These are phyloP conservation scores for Alviniconcha strummeri DNA, from an alignment of 2,888 invertebrate genomes.

Conservation along the genomic window DNA sequence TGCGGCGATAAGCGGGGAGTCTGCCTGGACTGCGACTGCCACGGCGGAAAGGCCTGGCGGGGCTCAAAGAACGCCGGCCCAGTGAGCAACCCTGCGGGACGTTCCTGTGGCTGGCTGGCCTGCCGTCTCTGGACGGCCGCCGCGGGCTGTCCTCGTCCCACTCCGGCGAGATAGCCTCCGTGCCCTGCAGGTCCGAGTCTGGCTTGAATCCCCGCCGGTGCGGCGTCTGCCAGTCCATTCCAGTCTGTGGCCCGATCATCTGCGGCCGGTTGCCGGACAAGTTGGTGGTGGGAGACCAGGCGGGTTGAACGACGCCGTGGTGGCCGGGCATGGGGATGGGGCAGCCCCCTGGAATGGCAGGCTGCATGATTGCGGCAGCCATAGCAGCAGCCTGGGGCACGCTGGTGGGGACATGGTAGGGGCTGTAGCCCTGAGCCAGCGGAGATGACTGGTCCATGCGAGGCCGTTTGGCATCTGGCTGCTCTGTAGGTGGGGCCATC, in stretches of 20 bases:
- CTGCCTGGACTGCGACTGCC: background rate
- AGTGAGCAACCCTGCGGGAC: background rate
- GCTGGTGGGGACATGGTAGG: slow-evolving; percentile 14
- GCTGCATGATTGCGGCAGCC: background rate
- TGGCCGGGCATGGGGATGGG: background rate
- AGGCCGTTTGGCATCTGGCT: slow-evolving; percentile 23
- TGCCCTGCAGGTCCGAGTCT: slow-evolving; percentile 12
- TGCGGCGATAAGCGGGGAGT: background rate
- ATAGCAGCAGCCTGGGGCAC: background rate
- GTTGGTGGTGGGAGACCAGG: background rate
- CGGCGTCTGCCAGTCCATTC: background rate
- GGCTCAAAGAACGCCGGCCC: background rate
- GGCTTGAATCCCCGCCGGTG: background rate
- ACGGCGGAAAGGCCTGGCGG: background rate
- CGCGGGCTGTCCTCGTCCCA: slow-evolving; percentile 27
- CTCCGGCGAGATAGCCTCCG: slow-evolving; percentile 30
- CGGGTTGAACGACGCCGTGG: background rate
- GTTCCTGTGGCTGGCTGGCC: background rate
- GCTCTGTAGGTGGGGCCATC: background rate
- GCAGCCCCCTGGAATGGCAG: background rate
- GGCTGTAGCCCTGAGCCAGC: background rate
- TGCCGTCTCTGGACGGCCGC: background rate
- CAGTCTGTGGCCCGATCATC: background rate
- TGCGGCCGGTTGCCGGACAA: background rate
- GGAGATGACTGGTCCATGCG: slow-evolving; percentile 1